Evolutionary conservation across 2,888 invertebrate species (phyloP).

Genomic region (Cremastinae sp.): DNA sequence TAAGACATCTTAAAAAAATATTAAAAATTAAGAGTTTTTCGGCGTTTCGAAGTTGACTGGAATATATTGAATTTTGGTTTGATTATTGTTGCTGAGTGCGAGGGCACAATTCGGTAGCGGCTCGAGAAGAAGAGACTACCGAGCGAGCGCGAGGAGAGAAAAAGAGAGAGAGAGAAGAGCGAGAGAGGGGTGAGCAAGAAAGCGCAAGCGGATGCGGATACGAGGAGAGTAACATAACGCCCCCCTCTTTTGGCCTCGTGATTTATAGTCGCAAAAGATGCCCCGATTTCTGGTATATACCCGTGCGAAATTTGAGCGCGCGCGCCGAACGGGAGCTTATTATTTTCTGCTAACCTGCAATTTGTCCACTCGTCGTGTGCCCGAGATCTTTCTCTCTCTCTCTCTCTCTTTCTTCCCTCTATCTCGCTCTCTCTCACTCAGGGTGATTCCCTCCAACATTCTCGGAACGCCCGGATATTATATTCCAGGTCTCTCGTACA

Average conservation of each 20-base stretch:
- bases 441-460: slow-evolving; percentile 68
- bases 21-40: no score
- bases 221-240: slow-evolving; percentile 62
- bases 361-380: slow-evolving; percentile 76
- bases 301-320: slow-evolving; percentile 60
- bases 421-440: slow-evolving; percentile 18
- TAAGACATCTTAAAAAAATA: no score
- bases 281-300: slow-evolving; percentile 75
- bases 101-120: slow-evolving; percentile 35
- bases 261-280: slow-evolving; percentile 77
- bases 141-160: slow-evolving; percentile 10
- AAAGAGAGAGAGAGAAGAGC: slow-evolving; percentile 1
- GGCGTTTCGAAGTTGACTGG: no score
- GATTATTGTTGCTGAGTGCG: background rate
- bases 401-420: slow-evolving; percentile 13
- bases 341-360: slow-evolving; percentile 79
- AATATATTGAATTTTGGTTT: no score
- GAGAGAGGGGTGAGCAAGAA: slow-evolving; percentile 57
- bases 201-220: slow-evolving; percentile 69
- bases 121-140: slow-evolving; percentile 5
- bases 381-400: slow-evolving; percentile 46
- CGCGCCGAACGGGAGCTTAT: slow-evolving; percentile 77
- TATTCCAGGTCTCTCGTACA: slow-evolving; percentile 37
- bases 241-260: slow-evolving; percentile 67
- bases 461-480: slow-evolving; percentile 70